Percentiles rank a stretch among this genome's conserved stretches.
Evolutionary conservation across 2,113 vertebrate genomes (phyloP).

Genomic region (Chloebia gouldiae): DNA sequence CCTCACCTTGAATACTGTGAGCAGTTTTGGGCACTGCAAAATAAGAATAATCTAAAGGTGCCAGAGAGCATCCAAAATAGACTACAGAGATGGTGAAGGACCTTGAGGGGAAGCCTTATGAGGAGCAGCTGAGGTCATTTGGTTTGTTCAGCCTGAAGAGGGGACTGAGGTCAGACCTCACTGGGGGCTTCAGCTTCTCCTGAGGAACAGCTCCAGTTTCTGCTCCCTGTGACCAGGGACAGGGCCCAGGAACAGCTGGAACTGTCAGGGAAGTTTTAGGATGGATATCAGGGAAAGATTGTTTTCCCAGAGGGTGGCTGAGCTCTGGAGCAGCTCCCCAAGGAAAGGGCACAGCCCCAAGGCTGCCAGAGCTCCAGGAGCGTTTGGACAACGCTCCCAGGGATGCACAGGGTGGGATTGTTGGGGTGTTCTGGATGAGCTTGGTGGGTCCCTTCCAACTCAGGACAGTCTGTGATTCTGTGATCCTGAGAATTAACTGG

Average conservation of each 20-base stretch:
- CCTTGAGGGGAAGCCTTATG: neutral
- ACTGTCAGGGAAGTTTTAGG: neutral
- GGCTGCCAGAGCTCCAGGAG: neutral
- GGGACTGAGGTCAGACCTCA: neutral
- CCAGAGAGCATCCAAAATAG: neutral
- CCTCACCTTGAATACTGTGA: neutral
- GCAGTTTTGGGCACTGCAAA: neutral
- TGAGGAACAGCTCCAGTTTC: neutral
- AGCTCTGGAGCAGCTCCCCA: neutral
- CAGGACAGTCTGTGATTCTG: neutral
- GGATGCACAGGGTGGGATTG: neutral
- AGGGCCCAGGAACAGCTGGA: neutral
- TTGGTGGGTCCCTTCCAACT: neutral
- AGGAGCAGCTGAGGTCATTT: neutral
- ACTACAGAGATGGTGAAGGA: neutral
- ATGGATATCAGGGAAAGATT: neutral
- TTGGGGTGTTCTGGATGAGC: neutral
- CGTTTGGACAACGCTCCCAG: accelerated
- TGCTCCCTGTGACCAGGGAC: neutral
- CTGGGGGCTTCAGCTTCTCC: neutral
- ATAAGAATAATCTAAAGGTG: neutral
- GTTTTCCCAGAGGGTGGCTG: neutral
- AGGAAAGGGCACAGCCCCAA: accelerated
- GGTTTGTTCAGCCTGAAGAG: neutral
- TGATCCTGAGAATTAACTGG: neutral